Base-by-base conservation (phyloP, 92 coral and sea anemone genomes). In the Porites lobata region DNA sequence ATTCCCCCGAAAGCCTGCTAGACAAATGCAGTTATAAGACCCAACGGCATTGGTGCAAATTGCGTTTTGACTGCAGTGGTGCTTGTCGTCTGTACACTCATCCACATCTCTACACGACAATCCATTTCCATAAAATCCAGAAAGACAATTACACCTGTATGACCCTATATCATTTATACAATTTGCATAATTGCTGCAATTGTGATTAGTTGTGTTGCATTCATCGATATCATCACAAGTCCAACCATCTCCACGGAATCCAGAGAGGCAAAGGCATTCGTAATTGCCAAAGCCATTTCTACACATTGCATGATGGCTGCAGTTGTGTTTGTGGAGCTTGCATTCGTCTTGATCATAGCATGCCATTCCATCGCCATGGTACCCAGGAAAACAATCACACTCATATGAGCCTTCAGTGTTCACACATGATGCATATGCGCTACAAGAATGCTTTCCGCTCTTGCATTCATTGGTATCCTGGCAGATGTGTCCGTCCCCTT, bases 331-430 rank as follows among this genome's bases (percentile, higher is more conserved):
- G 2, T 26, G 7, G 8, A 3, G 3, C 12, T 58, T 65, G 69
- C 84, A 77, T 62, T 86, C 85, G 12, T 77, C 43, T 13, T 26
- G 59, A 12, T 77, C 90, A 15, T 20, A 7, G 26, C 85, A 80
- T 18, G 21, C 20, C 18, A 4, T 4, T 7, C 85, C 85, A 68
- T 80, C 22, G 12, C 85, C 66, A 12, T 5, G 0, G 12, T 19
- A 80, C 14, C 76, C 76, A n/a, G 74, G 22, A 8, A 0, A 9
- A 18, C 80, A 85, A 1, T 13, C 7, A 43, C 85, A 80, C 43
- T 68, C 6, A 50, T 80, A n/a, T 2, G 85, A 52, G 21, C 85
- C 85, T 7, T 12, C 13, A 19, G n/a, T 80, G 85, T 68, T 80
- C 0, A 12, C 9, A 24, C 85, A 80, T 1, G 7, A 18, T 10